Evolutionary conservation across 2,797 vertebrate species (phyloP), one percentile per base, ranked within the genome.

Genomic region (Lagocephalus sceleratus): DNA sequence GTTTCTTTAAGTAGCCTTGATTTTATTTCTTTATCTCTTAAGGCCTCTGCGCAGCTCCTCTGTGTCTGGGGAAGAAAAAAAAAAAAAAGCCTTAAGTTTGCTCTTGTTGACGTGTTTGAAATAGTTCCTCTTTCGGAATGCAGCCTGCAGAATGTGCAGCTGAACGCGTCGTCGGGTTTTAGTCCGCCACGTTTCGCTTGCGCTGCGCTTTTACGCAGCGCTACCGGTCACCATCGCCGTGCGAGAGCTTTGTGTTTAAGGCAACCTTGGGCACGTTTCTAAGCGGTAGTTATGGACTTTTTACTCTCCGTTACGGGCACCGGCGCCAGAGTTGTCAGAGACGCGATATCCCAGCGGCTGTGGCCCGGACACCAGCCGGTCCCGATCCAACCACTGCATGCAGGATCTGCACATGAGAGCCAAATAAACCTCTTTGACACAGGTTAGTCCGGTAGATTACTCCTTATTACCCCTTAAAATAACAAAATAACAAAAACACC

Each of bases 51-150:
- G 12, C 64, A 19, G 47, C 29, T 45, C 22, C 21, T 17, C 64
- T 65, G 61, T 67, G 54, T 76, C 63, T 57, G 62, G 62, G 75
- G 41, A n/a, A 1, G 21, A 15, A 15, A 16, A 5, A 15, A 21
- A 40, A 58, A 16, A 8, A 15, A 21, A 47, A 56, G n/a, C n/a
- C n/a, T n/a, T n/a, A n/a, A 80, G 69, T 81, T 61, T 26, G 19
- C 73, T 54, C 70, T 73, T 69, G 83, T 79, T 76, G 63, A 70
- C 77, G 84, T 72, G 3, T 77, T 74, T 74, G 25, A 68, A 62
- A 63, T 20, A 81, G 82, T 91, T 91, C 88, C 88, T 91, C 86
- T 81, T 83, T 63, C 3, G 72, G 75, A 66, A 73, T 76, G 79
- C 51, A 60, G 5, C 0, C 21, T 20, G 42, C 17, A 20, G 42